Conservation (phyloP, 2,888 invertebrate species). For the Acrobasis repandana region DNA sequence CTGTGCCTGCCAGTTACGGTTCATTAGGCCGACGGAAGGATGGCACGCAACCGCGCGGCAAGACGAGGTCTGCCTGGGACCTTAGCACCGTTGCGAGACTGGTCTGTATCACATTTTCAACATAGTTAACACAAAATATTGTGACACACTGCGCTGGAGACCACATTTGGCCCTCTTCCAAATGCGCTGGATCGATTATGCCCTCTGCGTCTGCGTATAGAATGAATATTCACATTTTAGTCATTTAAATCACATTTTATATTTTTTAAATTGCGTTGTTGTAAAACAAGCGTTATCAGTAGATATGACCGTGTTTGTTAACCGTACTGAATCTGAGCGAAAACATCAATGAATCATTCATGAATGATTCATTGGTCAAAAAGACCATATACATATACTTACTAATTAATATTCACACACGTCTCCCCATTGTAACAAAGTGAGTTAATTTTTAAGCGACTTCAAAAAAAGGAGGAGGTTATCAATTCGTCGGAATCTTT, state of each 20-base stretch:
- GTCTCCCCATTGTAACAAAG: too few relatives aligned
- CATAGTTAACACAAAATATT: slow-evolving; percentile 25
- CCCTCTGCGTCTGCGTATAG: slow-evolving; percentile 58
- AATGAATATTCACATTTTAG: slow-evolving; percentile 2
- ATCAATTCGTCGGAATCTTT: too few relatives aligned
- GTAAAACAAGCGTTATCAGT: too few relatives aligned
- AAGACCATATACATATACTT: too few relatives aligned
- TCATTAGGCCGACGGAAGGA: slow-evolving; percentile 79
- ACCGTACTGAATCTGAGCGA: slow-evolving; percentile 4
- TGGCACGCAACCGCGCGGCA: slow-evolving; percentile 69
- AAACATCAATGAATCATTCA: slow-evolving; percentile 8
- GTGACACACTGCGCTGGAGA: slow-evolving; percentile 58
- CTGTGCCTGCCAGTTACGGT: slow-evolving; percentile 73
- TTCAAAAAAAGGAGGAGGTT: too few relatives aligned
- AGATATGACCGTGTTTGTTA: neutral
- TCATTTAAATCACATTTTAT: neutral
- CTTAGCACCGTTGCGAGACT: slow-evolving; percentile 81
- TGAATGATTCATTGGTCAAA: too few relatives aligned
- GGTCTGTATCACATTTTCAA: slow-evolving; percentile 73
- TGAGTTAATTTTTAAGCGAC: too few relatives aligned
- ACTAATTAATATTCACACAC: too few relatives aligned
- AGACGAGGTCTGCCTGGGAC: slow-evolving; percentile 84
- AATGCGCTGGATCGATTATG: slow-evolving; percentile 73
- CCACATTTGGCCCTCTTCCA: slow-evolving; percentile 70
- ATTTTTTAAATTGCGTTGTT: neutral